Conservation (phyloP, 2,888 invertebrate species). For the Minunthozetes semirufus region DNA sequence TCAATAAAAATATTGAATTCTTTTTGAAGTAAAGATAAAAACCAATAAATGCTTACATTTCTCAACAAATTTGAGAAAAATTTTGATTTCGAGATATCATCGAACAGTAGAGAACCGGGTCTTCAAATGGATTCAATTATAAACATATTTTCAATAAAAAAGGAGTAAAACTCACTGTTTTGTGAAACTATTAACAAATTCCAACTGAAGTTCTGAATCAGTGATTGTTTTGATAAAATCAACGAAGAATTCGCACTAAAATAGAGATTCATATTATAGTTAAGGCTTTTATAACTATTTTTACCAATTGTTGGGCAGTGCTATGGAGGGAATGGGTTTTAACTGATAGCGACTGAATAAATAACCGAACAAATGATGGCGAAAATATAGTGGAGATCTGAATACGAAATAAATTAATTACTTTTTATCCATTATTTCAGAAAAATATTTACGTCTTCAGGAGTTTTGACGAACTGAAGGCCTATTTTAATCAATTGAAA, state of each 20-base stretch:
- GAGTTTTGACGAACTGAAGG: conserved; percentile 28
- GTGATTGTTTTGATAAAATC: not conserved
- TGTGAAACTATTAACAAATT: conserved; percentile 29
- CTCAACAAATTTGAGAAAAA: conserved; percentile 25
- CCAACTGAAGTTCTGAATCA: conserved; percentile 20
- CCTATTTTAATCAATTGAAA: conserved; percentile 40
- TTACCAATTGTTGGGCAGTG: conserved; percentile 16
- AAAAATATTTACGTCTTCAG: conserved; percentile 36
- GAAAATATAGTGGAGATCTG: conserved; percentile 27
- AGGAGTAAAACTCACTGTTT: not conserved
- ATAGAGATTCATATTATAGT: not conserved
- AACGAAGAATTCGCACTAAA: conserved; percentile 15
- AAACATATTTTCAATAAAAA: not conserved
- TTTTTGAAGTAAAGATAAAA: not conserved
- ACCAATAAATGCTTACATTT: conserved; percentile 19
- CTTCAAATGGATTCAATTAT: not conserved
- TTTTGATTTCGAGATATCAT: conserved; percentile 33
- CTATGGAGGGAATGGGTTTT: conserved; percentile 31
- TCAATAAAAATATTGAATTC: too few species aligned
- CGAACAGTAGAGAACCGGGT: conserved; percentile 35
- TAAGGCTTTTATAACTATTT: not conserved
- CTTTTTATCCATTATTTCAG: not conserved
- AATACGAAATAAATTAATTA: not conserved
- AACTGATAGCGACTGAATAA: conserved; percentile 31
- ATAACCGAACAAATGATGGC: conserved; percentile 25